Conservation (phyloP, 2,113 vertebrate species). For the Corynorhinus townsendii region DNA sequence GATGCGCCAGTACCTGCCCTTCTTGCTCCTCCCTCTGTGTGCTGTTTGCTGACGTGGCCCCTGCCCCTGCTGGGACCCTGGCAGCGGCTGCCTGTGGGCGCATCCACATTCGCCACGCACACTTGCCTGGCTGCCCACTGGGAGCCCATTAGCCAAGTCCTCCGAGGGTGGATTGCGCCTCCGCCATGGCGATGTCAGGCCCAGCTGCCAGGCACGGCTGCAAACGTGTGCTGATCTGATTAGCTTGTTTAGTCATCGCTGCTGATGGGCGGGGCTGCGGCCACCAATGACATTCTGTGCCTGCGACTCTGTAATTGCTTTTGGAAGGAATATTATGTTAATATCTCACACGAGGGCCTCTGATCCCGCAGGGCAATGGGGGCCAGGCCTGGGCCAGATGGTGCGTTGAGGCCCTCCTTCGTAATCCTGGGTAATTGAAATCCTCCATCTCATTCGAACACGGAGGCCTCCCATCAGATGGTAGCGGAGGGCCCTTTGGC, state of each 20-base stretch:
- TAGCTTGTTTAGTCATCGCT: conserved; percentile 81
- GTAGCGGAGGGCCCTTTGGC: neutral
- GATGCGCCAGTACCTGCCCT: neutral
- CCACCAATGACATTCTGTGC: conserved; percentile 79
- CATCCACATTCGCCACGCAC: conserved; percentile 58
- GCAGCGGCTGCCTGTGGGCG: conserved; percentile 54
- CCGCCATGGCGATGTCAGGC: conserved; percentile 73
- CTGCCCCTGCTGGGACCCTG: neutral
- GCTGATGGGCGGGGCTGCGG: conserved; percentile 73
- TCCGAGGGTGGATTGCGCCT: conserved; percentile 69
- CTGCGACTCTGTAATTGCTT: conserved; percentile 74
- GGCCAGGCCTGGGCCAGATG: conserved; percentile 73
- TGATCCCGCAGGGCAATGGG: neutral
- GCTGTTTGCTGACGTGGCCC: conserved; percentile 22
- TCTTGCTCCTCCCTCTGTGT: neutral
- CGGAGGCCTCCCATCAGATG: neutral
- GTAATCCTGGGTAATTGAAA: conserved; percentile 66
- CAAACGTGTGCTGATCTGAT: conserved; percentile 86
- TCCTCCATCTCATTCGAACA: neutral
- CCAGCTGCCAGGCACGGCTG: conserved; percentile 82
- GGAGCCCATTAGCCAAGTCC: conserved; percentile 81
- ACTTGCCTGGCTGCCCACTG: conserved; percentile 75
- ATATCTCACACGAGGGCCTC: conserved; percentile 74
- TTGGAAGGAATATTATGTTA: conserved; percentile 72
- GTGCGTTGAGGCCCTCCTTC: conserved; percentile 47